Base-by-base conservation (phyloP, 1,140 invertebrate species). In the Drosophila gunungcola region DNA sequence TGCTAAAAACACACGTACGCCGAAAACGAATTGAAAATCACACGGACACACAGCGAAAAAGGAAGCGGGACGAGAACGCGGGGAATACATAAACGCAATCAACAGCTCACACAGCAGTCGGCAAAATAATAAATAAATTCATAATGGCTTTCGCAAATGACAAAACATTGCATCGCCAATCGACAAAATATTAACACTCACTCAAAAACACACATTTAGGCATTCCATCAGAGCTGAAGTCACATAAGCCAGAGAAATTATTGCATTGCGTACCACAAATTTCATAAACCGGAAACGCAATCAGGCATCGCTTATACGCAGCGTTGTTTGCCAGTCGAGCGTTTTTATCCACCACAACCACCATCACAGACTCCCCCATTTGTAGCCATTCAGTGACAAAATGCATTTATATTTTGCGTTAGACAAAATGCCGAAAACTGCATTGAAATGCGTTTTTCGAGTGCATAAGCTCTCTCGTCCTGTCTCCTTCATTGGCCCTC, bases 261-360 rank as follows among this genome's bases (percentile, higher is more conserved):
- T 89, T 89, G 85, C 84, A 73, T 89, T 73, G 81, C 53, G 48
- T 64, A 69, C 84, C 84, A 74, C 84, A 89, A 80, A 89, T 89
- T 84, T 78, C 84, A 89, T 89, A 84, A 89, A 80, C 81, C 85
- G 84, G 84, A 89, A 89, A 89, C 77, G 84, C 84, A 89, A 89
- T 89, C 84, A 89, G 75, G 84, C 77, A 65, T 89, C 58, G 73
- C 80, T 80, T 84, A 81, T 86, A 60, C 48, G 39, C 55, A 62
- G 54, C 81, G 78, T 77, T 80, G 77, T 84, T 81, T 77, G 79
- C 60, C 68, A 57, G 65, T 72, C 52, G 69, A 57, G 65, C 65
- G 70, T 70, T 70, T 70, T 70, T 70, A 69, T 69, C 21, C 64
- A 36, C 34, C 45, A 60, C 10, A 16, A 39, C 54, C 9, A 21